phyloP scores from a whole-genome alignment of 2,113 vertebrate genomes.

The Psittacus erithacus region DNA sequence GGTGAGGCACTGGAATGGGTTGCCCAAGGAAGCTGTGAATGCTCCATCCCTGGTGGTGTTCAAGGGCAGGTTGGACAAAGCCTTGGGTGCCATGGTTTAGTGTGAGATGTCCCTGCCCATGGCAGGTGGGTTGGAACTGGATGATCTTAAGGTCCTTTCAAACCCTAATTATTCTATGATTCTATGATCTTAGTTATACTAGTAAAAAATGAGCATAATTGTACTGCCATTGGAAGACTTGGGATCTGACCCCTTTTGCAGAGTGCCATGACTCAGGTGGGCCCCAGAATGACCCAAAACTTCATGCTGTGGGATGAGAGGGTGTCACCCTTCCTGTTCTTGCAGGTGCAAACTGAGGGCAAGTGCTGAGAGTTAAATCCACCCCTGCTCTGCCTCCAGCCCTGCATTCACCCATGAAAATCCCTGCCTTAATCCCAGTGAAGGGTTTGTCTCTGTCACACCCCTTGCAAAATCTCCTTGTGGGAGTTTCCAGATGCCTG shows the following conservation, averaged over 20 bases:
- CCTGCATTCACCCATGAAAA: neutral
- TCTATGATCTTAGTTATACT: neutral
- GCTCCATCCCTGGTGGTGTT: too few relatives aligned
- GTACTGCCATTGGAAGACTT: neutral
- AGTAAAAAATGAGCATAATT: neutral
- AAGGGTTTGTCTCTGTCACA: neutral
- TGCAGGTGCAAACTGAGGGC: neutral
- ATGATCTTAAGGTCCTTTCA: too few relatives aligned
- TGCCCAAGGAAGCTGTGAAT: too few relatives aligned
- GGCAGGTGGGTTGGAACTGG: too few relatives aligned
- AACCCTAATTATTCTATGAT: too few relatives aligned
- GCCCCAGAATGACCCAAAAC: neutral
- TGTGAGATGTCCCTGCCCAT: too few relatives aligned
- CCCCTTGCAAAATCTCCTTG: neutral
- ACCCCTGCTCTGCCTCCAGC: neutral
- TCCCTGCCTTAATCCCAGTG: neutral
- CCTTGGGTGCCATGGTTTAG: too few relatives aligned
- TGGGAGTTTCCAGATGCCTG: neutral
- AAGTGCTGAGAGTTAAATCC: neutral
- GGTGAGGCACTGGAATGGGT: too few relatives aligned
- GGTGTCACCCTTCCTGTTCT: neutral
- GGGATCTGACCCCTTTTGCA: neutral
- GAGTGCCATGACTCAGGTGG: neutral
- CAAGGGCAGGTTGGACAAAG: too few relatives aligned
- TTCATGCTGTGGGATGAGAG: fast-evolving